Evolutionary conservation across 30 jellyfish, hydroid and myxozoan genomes (phyloP).

Genomic region (Pelagia noctiluca): DNA sequence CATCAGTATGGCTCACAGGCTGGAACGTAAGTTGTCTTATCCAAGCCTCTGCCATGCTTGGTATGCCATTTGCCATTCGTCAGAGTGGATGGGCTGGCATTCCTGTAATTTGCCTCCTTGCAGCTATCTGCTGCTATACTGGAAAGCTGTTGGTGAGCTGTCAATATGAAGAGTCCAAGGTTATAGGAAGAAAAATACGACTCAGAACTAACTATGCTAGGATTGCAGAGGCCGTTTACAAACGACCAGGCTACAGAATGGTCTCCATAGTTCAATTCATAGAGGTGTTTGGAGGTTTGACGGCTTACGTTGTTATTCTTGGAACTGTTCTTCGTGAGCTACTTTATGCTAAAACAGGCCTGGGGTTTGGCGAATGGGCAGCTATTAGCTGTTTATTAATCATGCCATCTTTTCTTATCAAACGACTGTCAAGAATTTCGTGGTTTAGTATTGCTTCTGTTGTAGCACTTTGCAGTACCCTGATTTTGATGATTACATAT

Average conservation of each 20-base stretch:
- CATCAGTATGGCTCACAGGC: slow-evolving; percentile 92
- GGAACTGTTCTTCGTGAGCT: slow-evolving; percentile 89
- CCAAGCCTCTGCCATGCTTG: slow-evolving; percentile 94
- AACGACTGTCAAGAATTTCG: slow-evolving; percentile 88
- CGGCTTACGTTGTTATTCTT: slow-evolving; percentile 78
- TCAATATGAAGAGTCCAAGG: slow-evolving; percentile 88
- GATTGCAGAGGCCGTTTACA: slow-evolving; percentile 90
- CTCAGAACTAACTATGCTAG: slow-evolving; percentile 88
- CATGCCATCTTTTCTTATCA: slow-evolving; percentile 87
- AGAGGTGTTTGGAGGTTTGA: slow-evolving; percentile 96
- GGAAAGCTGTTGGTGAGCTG: slow-evolving; percentile 88
- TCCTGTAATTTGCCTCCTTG: slow-evolving; percentile 85
- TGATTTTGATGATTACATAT: slow-evolving; percentile 76
- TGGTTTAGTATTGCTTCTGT: slow-evolving; percentile 93
- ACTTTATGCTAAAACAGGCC: slow-evolving; percentile 64
- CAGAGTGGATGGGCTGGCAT: slow-evolving; percentile 98
- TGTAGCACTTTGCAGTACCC: slow-evolving; percentile 80
- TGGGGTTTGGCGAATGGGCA: slow-evolving; percentile 91
- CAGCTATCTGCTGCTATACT: slow-evolving; percentile 88
- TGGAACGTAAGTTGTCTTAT: slow-evolving; percentile 94
- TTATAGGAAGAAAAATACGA: slow-evolving; percentile 70
- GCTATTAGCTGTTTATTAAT: slow-evolving; percentile 76
- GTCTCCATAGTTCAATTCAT: slow-evolving; percentile 74
- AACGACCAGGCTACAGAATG: slow-evolving; percentile 61
- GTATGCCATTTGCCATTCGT: slow-evolving; percentile 81